A percentile compares a stretch with the other conserved stretches of the same genome.
Conservation (phyloP, 2,797 vertebrate species). For the Melanotaenia nigrans region DNA sequence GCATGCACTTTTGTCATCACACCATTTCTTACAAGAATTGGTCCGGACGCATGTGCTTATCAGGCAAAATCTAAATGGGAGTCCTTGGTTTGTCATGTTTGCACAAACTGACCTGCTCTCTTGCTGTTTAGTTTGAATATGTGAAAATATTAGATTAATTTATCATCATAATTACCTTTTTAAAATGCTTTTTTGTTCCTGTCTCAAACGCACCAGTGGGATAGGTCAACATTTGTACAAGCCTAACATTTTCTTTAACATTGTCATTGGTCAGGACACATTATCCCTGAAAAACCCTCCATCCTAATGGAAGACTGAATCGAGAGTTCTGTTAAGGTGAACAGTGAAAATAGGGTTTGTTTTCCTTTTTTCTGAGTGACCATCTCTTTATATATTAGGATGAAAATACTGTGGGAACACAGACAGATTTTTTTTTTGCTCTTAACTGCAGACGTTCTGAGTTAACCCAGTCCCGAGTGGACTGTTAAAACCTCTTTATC, state of each 20-base stretch:
- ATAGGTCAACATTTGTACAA: background rate
- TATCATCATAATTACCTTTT: background rate
- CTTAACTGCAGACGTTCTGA: background rate
- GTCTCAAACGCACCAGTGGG: background rate
- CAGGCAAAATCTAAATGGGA: constrained; percentile 17
- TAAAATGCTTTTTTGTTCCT: background rate
- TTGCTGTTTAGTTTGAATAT: background rate
- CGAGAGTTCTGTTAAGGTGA: background rate
- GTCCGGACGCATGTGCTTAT: constrained; percentile 13
- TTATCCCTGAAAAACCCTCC: background rate
- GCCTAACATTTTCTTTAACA: background rate
- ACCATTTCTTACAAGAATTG: background rate
- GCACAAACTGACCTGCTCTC: background rate
- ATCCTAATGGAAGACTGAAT: background rate
- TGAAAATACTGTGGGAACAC: background rate
- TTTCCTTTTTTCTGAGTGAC: no score
- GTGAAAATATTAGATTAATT: background rate
- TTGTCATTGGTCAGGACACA: background rate
- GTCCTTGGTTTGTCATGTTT: background rate
- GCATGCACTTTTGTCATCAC: constrained; percentile 37
- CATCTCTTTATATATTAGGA: background rate
- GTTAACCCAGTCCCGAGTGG: background rate
- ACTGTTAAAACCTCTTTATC: background rate
- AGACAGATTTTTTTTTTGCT: background rate
- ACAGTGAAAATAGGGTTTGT: background rate